phyloP scores from a whole-genome alignment of 2,888 invertebrate species.

The Cenopis cana region DNA sequence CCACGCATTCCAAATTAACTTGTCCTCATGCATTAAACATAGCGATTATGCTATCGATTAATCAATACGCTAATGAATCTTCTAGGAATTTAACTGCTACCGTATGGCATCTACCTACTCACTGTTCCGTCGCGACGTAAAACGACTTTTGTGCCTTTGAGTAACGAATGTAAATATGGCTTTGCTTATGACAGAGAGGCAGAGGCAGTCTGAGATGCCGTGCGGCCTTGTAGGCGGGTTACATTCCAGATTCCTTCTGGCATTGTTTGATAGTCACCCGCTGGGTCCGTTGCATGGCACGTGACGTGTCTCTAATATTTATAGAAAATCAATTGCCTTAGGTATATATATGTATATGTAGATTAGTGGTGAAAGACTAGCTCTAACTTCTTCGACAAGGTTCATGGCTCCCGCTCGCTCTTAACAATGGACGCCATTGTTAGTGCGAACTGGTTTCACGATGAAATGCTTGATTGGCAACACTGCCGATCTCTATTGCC shows the following conservation, averaged over 20 bases:
- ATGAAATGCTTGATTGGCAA: slow-evolving; percentile 66
- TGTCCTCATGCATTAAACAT: slow-evolving; percentile 43
- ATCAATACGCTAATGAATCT: slow-evolving; percentile 47
- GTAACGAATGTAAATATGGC: slow-evolving; percentile 16
- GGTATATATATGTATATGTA: too few species aligned
- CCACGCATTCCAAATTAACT: slow-evolving; percentile 39
- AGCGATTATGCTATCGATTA: slow-evolving; percentile 45
- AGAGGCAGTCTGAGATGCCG: slow-evolving; percentile 55
- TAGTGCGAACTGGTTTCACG: slow-evolving; percentile 65
- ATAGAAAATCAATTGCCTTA: slow-evolving; percentile 1
- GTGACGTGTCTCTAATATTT: slow-evolving; percentile 32
- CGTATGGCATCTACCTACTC: slow-evolving; percentile 38
- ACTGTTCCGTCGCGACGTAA: background rate
- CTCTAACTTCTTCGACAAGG: slow-evolving; percentile 29
- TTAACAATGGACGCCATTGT: slow-evolving; percentile 70
- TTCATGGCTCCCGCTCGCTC: slow-evolving; percentile 46
- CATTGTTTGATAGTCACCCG: slow-evolving; percentile 67
- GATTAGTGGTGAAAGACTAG: slow-evolving; percentile 31
- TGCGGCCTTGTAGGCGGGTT: slow-evolving; percentile 80
- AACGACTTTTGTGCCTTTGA: slow-evolving; percentile 14
- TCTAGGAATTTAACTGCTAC: slow-evolving; percentile 49
- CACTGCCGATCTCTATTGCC: slow-evolving; percentile 53
- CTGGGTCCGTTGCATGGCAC: slow-evolving; percentile 29
- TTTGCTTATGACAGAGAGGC: slow-evolving; percentile 6
- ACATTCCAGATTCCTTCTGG: slow-evolving; percentile 80